These are phyloP conservation scores for Drosophila dunni DNA, from an alignment of 1,140 invertebrate genomes.

Conservation along the genomic window DNA sequence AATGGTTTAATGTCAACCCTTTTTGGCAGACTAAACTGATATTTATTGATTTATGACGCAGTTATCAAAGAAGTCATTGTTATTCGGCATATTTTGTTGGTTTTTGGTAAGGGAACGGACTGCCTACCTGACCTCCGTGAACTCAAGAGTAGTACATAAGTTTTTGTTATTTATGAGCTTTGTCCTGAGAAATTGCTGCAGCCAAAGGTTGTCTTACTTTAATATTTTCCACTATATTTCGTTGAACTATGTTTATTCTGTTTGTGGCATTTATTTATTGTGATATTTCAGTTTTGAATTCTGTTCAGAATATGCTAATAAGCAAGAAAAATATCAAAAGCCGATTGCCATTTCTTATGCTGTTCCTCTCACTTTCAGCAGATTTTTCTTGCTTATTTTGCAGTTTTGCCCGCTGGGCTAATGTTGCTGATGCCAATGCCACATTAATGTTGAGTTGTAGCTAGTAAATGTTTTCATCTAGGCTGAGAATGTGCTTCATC, in stretches of 20 bases:
- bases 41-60: conserved; percentile 64
- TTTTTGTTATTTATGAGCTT: conserved; percentile 38
- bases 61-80: conserved; percentile 45
- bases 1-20: conserved; percentile 31
- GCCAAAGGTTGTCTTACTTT: neutral
- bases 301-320: conserved; percentile 62
- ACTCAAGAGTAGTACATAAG: neutral
- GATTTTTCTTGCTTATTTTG: conserved; percentile 56
- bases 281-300: conserved; percentile 25
- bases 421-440: conserved; percentile 46
- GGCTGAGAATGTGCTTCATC: neutral
- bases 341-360: conserved; percentile 35
- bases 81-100: conserved; percentile 17
- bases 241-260: conserved; percentile 1
- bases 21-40: conserved; percentile 37
- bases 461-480: conserved; percentile 52
- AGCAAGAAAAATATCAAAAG: conserved; percentile 37
- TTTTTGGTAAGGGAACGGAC: conserved; percentile 2
- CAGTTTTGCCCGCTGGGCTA: conserved; percentile 44
- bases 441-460: conserved; percentile 47
- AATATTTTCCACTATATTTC: conserved; percentile 26
- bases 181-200: conserved; percentile 6
- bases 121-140: conserved; percentile 8
- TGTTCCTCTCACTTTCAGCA: conserved; percentile 27
- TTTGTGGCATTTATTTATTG: conserved; percentile 50